phyloP scores from a whole-genome alignment of 2,888 invertebrate species.

The Pseudococcus longispinus region DNA sequence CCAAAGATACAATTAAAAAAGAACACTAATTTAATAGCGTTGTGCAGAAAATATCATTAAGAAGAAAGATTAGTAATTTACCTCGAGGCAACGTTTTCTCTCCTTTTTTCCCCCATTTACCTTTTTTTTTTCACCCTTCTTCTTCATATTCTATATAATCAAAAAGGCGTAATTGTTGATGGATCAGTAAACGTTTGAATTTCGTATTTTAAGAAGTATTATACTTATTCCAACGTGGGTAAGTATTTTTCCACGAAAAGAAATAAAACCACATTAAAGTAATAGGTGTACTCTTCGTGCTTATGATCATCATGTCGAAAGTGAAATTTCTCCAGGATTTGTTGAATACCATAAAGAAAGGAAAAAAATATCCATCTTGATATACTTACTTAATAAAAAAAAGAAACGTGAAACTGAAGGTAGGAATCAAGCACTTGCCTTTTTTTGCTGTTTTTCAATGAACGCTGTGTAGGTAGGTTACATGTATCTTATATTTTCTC shows the following conservation, averaged over 20 bases:
- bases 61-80: constrained; percentile 3
- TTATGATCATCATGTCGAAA: too few relatives aligned
- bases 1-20: constrained; percentile 10
- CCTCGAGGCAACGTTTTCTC: neutral
- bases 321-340: too few relatives aligned
- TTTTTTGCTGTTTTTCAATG: too few relatives aligned
- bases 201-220: neutral
- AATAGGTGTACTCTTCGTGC: too few relatives aligned
- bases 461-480: too few relatives aligned
- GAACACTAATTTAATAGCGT: constrained; percentile 5
- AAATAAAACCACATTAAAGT: too few relatives aligned
- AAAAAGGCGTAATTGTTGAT: constrained; percentile 18
- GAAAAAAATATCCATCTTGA: too few relatives aligned
- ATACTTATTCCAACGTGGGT: neutral
- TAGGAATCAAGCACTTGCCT: too few relatives aligned
- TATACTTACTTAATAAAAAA: too few relatives aligned
- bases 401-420: too few relatives aligned
- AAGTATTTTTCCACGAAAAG: neutral
- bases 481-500: too few relatives aligned
- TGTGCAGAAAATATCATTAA: neutral
- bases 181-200: neutral
- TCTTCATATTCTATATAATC: neutral
- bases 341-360: too few relatives aligned
- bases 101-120: neutral
- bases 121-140: neutral